Evolutionary conservation across 2,888 invertebrate genomes (phyloP).

Genomic region (Yponomeuta evonymella): DNA sequence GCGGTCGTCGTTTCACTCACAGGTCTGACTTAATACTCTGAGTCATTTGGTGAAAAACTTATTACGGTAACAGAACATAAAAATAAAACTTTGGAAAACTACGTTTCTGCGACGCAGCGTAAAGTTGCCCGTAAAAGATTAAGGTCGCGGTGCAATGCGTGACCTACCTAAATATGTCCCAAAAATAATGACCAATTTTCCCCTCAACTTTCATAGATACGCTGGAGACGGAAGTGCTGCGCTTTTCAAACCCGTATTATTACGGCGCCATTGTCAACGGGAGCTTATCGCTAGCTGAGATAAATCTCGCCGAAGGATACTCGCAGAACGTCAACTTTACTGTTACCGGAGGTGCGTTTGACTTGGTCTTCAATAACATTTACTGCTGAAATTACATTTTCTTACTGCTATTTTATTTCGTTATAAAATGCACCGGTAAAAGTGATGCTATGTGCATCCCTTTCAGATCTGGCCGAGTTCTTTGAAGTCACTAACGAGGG

Average conservation of each 20-base stretch:
- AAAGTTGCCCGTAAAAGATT: too few species aligned
- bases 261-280: slow-evolving; percentile 28
- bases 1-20: slow-evolving; percentile 28
- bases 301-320: slow-evolving; percentile 27
- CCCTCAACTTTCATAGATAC: neutral
- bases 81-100: slow-evolving; percentile 7
- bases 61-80: slow-evolving; percentile 23
- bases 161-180: too few species aligned
- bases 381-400: neutral
- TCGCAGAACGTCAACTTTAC: slow-evolving; percentile 23
- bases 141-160: too few species aligned
- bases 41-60: neutral
- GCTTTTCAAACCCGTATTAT: slow-evolving; percentile 30
- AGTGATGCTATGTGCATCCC: neutral
- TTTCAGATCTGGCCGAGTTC: slow-evolving; percentile 33
- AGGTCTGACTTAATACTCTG: slow-evolving; percentile 22
- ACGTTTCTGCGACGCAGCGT: neutral
- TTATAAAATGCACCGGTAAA: too few species aligned
- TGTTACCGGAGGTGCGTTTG: slow-evolving; percentile 31
- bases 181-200: too few species aligned
- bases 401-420: neutral
- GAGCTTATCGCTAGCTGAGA: slow-evolving; percentile 23
- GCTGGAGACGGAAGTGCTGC: slow-evolving; percentile 18
- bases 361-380: neutral
- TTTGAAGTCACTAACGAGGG: slow-evolving; percentile 29